These are phyloP conservation scores for Hylia prasina DNA, from an alignment of 2,113 vertebrate genomes.

Conservation along the genomic window DNA sequence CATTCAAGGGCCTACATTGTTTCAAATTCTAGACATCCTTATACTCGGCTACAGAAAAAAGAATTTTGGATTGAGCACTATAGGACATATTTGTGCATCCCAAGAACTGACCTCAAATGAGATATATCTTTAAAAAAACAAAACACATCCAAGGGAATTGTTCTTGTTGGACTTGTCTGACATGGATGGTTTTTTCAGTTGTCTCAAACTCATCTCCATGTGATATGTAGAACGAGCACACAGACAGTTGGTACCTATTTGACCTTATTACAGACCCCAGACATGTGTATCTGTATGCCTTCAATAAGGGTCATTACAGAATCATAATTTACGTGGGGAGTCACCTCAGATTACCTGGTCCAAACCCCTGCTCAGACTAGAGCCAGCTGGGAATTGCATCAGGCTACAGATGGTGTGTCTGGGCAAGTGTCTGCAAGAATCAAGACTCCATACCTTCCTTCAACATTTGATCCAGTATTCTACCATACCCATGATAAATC, in stretches of 20 bases:
- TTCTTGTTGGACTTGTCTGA: not conserved
- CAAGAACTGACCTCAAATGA: not conserved
- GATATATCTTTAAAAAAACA: not conserved
- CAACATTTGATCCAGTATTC: not conserved
- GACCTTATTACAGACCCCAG: not conserved
- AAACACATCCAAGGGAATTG: not conserved
- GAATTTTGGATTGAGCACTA: not conserved
- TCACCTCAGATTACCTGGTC: not conserved
- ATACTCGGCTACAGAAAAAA: rapidly evolving
- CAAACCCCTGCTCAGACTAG: not conserved
- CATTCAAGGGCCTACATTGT: not conserved
- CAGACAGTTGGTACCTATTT: not conserved
- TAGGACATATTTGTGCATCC: not conserved
- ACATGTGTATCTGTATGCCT: not conserved
- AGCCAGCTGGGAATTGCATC: not conserved
- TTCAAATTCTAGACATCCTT: not conserved
- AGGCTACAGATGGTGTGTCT: not conserved
- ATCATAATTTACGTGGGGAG: not conserved
- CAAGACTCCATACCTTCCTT: not conserved
- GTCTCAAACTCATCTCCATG: not conserved
- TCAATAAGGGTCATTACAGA: not conserved
- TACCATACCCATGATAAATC: not conserved
- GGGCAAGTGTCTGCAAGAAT: not conserved
- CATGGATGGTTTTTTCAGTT: not conserved
- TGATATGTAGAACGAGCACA: not conserved